These are phyloP conservation scores for Desoria tigrina DNA, from an alignment of 2,888 invertebrate species.

Conservation along the genomic window DNA sequence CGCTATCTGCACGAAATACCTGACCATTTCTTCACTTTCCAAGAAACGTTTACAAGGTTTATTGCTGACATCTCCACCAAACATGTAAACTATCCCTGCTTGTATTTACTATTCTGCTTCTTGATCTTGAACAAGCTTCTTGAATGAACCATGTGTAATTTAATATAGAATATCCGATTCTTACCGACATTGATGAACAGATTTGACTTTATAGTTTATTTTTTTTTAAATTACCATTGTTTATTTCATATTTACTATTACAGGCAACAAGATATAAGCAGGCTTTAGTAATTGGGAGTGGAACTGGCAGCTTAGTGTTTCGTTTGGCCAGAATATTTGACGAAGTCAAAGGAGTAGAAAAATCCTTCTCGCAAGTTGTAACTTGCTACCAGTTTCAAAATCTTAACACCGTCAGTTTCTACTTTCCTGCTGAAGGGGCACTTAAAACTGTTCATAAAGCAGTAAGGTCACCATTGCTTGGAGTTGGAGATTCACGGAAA, in stretches of 20 bases:
- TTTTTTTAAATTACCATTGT: too few relatives aligned
- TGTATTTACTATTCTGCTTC: neutral
- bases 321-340: slow-evolving; percentile 40
- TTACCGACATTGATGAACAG: too few relatives aligned
- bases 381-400: slow-evolving; percentile 49
- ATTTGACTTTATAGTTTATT: too few relatives aligned
- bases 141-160: too few relatives aligned
- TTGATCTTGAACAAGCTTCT: too few relatives aligned
- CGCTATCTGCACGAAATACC: slow-evolving; percentile 49
- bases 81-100: slow-evolving; percentile 4
- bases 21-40: slow-evolving; percentile 48
- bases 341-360: slow-evolving; percentile 48
- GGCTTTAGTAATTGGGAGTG: slow-evolving; percentile 48
- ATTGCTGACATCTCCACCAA: slow-evolving; percentile 35
- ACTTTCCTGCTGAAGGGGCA: slow-evolving; percentile 50
- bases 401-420: slow-evolving; percentile 28
- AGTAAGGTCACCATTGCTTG: slow-evolving; percentile 20
- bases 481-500: neutral
- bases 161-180: too few relatives aligned
- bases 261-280: slow-evolving; percentile 32
- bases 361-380: slow-evolving; percentile 44
- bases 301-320: slow-evolving; percentile 44
- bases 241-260: too few relatives aligned
- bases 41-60: slow-evolving; percentile 43
- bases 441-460: slow-evolving; percentile 33